Percentiles rank a stretch among this genome's conserved stretches.
Conservation (phyloP, 2,113 vertebrate species). For the Oenanthe oenanthe region DNA sequence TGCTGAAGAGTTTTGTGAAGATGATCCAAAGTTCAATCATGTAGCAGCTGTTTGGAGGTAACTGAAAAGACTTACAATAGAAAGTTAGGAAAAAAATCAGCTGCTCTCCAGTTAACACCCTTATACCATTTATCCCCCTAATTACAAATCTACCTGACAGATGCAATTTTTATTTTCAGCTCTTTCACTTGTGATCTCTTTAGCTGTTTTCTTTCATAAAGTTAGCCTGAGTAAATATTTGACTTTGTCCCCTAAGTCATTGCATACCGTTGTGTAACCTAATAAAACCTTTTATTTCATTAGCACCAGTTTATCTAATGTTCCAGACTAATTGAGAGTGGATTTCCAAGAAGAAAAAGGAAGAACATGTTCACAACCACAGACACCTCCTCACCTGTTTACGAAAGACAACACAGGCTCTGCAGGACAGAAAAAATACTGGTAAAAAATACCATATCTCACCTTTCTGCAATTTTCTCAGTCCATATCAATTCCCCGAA, state of each 20-base stretch:
- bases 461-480: constrained; percentile 3
- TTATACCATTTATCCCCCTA: background rate
- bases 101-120: background rate
- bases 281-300: constrained; percentile 64
- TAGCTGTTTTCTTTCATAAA: constrained; percentile 8
- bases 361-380: constrained; percentile 46
- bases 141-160: background rate
- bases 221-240: constrained; percentile 42
- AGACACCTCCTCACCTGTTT: constrained; percentile 34
- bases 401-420: background rate
- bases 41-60: rapidly evolving
- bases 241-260: constrained; percentile 17
- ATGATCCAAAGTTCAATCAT: background rate
- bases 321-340: constrained; percentile 52
- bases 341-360: constrained; percentile 73
- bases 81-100: background rate
- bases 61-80: background rate
- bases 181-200: background rate
- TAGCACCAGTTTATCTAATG: constrained; percentile 55
- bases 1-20: background rate
- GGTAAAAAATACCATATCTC: background rate
- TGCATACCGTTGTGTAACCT: constrained; percentile 49
- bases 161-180: background rate
- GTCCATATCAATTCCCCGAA: background rate
- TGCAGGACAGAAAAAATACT: background rate